phyloP scores from a whole-genome alignment of 2,888 invertebrate genomes.

The Drosophila borborema region DNA sequence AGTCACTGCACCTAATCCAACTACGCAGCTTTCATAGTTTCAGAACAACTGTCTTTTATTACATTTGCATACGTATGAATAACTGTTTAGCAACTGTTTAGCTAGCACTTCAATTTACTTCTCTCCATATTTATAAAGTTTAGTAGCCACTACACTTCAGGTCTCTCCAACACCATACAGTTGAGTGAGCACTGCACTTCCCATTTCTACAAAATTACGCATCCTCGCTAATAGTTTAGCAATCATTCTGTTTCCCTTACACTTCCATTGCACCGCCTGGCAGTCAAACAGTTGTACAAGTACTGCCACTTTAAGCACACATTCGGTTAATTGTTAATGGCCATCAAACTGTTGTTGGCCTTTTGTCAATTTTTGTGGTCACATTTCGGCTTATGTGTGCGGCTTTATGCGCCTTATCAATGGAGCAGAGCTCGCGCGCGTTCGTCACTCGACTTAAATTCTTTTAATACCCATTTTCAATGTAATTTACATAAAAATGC shows the following conservation, averaged over 20 bases:
- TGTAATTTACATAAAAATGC: slow-evolving; percentile 73
- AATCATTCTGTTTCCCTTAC: neutral
- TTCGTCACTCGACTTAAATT: slow-evolving; percentile 7
- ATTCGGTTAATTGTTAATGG: slow-evolving; percentile 36
- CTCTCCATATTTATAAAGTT: neutral
- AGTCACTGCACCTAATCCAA: neutral
- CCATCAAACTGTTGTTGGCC: slow-evolving; percentile 29
- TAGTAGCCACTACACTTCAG: neutral
- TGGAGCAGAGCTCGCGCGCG: slow-evolving; percentile 14
- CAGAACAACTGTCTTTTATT: neutral
- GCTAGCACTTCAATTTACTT: neutral
- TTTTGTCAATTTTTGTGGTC: slow-evolving; percentile 17
- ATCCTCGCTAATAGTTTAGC: neutral
- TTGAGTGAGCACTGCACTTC: neutral
- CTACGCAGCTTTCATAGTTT: neutral
- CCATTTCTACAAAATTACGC: neutral
- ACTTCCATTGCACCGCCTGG: neutral
- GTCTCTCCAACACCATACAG: neutral
- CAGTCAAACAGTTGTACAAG: neutral
- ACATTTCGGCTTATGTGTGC: slow-evolving; percentile 11
- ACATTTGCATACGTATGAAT: neutral
- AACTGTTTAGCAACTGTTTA: too few relatives aligned
- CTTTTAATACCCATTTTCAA: slow-evolving; percentile 55
- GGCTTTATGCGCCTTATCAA: slow-evolving; percentile 58
- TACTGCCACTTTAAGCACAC: neutral